Evolutionary conservation across 2,888 invertebrate genomes (phyloP).

Genomic region (Andrena praecox): DNA sequence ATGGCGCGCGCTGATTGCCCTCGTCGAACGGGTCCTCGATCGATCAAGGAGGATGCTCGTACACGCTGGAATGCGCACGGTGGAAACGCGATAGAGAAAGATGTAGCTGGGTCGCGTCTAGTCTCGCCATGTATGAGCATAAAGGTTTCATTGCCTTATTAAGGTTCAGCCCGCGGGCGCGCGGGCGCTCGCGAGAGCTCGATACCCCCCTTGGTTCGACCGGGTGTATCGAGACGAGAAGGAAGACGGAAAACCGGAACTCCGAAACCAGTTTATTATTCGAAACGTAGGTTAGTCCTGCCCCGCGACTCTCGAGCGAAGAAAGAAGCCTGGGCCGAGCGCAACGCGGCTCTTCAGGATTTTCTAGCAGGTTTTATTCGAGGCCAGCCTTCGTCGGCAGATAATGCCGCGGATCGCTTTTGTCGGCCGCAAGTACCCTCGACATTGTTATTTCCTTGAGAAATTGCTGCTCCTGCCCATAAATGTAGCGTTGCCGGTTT

Average conservation of each 20-base stretch:
- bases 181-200: constrained; percentile 3
- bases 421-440: constrained; percentile 33
- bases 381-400: constrained; percentile 49
- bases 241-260: constrained; percentile 80
- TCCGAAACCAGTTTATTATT: constrained; percentile 75
- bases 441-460: constrained; percentile 44
- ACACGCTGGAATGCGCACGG: constrained; percentile 14
- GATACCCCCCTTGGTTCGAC: constrained; percentile 26
- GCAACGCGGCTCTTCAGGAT: constrained; percentile 40
- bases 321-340: constrained; percentile 44
- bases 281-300: constrained; percentile 65
- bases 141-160: constrained; percentile 77
- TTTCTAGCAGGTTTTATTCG: constrained; percentile 69
- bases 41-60: constrained; percentile 43
- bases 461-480: constrained; percentile 43
- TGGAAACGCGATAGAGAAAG: constrained; percentile 25
- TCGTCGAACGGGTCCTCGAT: constrained; percentile 43
- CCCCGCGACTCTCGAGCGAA: constrained; percentile 14
- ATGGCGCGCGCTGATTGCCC: constrained; percentile 33
- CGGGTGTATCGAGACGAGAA: constrained; percentile 54
- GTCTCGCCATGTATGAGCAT: constrained; percentile 74
- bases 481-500: constrained; percentile 27
- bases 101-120: constrained; percentile 57
- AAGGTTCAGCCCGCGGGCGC: constrained; percentile 55
- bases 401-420: constrained; percentile 48